Conservation (phyloP, 2,888 invertebrate genomes). For the Protophormia terraenovae region DNA sequence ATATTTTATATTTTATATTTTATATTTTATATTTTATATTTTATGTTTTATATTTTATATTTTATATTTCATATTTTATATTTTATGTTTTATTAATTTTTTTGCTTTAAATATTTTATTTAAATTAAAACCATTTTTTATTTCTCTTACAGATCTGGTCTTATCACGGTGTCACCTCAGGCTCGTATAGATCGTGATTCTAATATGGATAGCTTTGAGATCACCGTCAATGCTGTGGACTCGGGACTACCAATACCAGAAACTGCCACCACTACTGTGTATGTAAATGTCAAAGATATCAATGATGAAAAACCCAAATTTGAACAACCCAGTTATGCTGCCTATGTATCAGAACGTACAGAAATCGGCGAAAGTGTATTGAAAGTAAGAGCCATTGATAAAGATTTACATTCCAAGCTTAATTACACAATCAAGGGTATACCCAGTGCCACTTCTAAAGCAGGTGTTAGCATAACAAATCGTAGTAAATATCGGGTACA, state of each 20-base stretch:
- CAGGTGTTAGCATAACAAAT: constrained; percentile 86
- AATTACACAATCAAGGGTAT: constrained; percentile 87
- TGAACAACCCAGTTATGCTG: constrained; percentile 84
- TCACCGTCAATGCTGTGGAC: constrained; percentile 89
- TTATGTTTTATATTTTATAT: too few relatives aligned
- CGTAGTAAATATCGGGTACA: constrained; percentile 85
- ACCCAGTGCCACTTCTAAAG: constrained; percentile 87
- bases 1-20: too few relatives aligned
- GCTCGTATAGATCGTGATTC: constrained; percentile 87
- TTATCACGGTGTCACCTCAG: constrained; percentile 88
- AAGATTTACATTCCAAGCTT: constrained; percentile 86
- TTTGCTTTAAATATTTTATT: neutral
- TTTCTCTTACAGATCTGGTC: constrained; percentile 83
- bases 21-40: too few relatives aligned
- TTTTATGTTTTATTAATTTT: too few relatives aligned
- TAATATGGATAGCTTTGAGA: constrained; percentile 86
- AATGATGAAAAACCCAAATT: constrained; percentile 92
- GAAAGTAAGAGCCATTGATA: constrained; percentile 86
- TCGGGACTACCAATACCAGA: constrained; percentile 88
- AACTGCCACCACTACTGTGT: constrained; percentile 89
- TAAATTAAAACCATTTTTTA: neutral
- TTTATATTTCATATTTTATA: too few relatives aligned
- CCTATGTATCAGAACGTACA: constrained; percentile 88
- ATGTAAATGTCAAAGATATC: constrained; percentile 87
- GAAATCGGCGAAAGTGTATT: constrained; percentile 85